Percentiles rank a stretch among this genome's conserved stretches.
These are phyloP conservation scores for Lasius platythorax DNA, from an alignment of 2,888 invertebrate species.

Conservation along the genomic window DNA sequence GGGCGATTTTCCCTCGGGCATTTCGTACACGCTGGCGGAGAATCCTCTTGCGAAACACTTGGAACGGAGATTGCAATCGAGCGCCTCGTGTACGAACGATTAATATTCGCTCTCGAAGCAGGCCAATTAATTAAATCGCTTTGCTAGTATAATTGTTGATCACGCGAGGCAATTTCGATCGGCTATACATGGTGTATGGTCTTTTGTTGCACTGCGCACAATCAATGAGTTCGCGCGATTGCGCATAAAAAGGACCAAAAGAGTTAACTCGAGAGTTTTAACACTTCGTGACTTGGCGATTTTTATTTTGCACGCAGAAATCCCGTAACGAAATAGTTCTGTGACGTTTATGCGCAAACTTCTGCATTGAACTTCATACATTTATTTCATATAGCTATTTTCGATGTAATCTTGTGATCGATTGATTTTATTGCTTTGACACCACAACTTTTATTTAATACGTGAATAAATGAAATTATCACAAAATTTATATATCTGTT, in stretches of 20 bases:
- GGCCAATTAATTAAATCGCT: conserved; percentile 75
- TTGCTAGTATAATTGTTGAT: conserved; percentile 71
- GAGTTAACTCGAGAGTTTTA: background rate
- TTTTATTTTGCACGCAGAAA: conserved; percentile 13
- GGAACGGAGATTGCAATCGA: conserved; percentile 70
- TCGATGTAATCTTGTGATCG: background rate
- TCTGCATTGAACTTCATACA: background rate
- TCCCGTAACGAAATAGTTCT: conserved; percentile 21
- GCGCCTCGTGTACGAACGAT: conserved; percentile 65
- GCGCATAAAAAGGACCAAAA: background rate
- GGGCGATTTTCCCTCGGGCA: conserved; percentile 62
- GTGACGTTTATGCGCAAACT: conserved; percentile 11
- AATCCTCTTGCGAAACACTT: conserved; percentile 54
- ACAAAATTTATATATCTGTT: background rate
- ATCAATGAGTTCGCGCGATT: conserved; percentile 12
- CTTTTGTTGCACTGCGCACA: conserved; percentile 28
- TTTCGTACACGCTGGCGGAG: conserved; percentile 32
- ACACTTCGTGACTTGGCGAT: background rate
- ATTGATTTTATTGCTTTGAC: background rate
- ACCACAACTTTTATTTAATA: background rate
- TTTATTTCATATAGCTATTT: background rate
- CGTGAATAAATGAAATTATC: background rate
- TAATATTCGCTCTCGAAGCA: conserved; percentile 76
- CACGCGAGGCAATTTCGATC: conserved; percentile 68
- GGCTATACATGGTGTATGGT: conserved; percentile 16